Evolutionary conservation across 1,140 invertebrate genomes (phyloP), one percentile per base, ranked within the genome.

Genomic region (Chironomus striatipennis): DNA sequence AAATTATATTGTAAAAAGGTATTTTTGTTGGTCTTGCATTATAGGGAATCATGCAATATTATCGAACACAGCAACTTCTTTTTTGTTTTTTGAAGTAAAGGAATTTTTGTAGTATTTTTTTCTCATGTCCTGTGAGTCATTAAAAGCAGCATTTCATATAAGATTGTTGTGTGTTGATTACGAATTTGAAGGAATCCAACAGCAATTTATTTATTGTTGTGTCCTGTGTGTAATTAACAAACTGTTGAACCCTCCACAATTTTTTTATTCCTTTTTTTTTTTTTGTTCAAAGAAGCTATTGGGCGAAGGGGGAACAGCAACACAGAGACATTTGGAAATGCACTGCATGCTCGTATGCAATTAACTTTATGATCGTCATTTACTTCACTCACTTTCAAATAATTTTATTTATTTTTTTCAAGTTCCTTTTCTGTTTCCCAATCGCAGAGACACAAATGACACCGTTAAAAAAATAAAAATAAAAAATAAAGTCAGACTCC

Each of bases 401-500:
- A 24, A 42, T 17, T 42, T n/a, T 73, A 42, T 73, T 21, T 34
- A 7, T 21, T 21, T 42, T n/a, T n/a, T n/a, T n/a, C n/a, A n/a
- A n/a, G n/a, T n/a, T n/a, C n/a, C n/a, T n/a, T n/a, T 42, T 73
- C 73, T 21, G 10, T n/a, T 57, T n/a, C n/a, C 2, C n/a, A 1
- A 8, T 18, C 9, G 4, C 2, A 3, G 20, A 57, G 12, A 20
- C 17, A 70, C 65, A 70, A 70, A 70, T 70, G 65, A 70, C 65
- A 70, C 65, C 65, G 17, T 70, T 70, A 20, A n/a, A n/a, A n/a
- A n/a, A n/a, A 70, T 10, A 7, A 21, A 17, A 7, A 18, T 15
- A 67, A 2, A 17, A 70, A 18, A 70, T 7, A 73, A 70, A 18
- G 42, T 34, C 18, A 74, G 21, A 83, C 88, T 89, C n/a, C 86